These are phyloP conservation scores for Falco peregrinus DNA, from an alignment of 2,797 vertebrate genomes.

Conservation along the genomic window DNA sequence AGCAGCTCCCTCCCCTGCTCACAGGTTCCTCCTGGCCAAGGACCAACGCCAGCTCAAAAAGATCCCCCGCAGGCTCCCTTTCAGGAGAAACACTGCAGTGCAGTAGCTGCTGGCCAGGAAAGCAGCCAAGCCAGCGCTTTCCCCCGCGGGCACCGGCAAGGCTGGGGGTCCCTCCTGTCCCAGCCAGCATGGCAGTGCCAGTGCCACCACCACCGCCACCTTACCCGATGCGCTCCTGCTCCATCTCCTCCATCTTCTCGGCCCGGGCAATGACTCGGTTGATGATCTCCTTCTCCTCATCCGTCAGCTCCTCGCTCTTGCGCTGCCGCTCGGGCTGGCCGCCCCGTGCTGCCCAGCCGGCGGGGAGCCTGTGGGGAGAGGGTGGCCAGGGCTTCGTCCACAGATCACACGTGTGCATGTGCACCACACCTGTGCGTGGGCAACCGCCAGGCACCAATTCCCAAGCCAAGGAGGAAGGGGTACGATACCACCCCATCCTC, in stretches of 20 bases:
- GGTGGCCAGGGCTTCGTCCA: rapidly evolving
- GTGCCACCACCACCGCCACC: rapidly evolving
- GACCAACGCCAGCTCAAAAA: background rate
- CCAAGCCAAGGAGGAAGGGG: background rate
- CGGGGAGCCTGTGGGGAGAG: slow-evolving; percentile 67
- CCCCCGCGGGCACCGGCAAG: background rate
- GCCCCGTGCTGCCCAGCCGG: slow-evolving; percentile 62
- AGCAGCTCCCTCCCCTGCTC: background rate
- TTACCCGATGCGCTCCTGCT: slow-evolving; percentile 92
- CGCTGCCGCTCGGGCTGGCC: slow-evolving; percentile 67
- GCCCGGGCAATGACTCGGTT: slow-evolving; percentile 91
- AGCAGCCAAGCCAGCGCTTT: background rate
- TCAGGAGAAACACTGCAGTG: slow-evolving; percentile 39
- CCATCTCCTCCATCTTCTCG: slow-evolving; percentile 90
- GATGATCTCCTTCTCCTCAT: slow-evolving; percentile 96
- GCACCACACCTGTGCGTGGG: rapidly evolving
- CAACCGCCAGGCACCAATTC: rapidly evolving
- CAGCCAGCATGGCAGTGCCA: rapidly evolving
- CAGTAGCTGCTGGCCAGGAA: slow-evolving; percentile 22
- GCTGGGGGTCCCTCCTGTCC: background rate
- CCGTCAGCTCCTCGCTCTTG: slow-evolving; percentile 87
- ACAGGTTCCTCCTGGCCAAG: background rate
- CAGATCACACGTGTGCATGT: rapidly evolving
- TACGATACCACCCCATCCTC: rapidly evolving
- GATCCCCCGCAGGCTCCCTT: background rate